Percentiles rank a stretch among this genome's conserved stretches.
phyloP scores from a whole-genome alignment of 2,113 vertebrate genomes.

The Pseudorhombus dupliciocellatus region DNA sequence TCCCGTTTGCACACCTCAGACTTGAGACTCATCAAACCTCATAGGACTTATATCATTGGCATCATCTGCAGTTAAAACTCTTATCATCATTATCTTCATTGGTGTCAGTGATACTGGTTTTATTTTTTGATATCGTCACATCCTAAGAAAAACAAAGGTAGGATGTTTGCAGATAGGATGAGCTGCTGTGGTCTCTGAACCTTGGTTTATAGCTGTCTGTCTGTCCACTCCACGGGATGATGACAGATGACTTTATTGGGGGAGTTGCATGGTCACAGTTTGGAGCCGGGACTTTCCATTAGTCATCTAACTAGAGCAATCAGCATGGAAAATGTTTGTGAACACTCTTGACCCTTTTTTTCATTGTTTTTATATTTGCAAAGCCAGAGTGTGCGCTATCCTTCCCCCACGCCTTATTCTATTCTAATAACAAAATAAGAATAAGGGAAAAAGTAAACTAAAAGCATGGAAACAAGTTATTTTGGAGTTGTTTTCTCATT shows the following conservation, averaged over 20 bases:
- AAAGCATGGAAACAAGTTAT: conserved; percentile 38
- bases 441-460: conserved; percentile 7
- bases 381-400: conserved; percentile 28
- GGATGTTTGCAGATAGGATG: conserved; percentile 61
- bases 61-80: conserved; percentile 37
- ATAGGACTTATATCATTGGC: conserved; percentile 43
- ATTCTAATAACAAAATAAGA: conserved; percentile 30
- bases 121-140: conserved; percentile 33
- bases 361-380: conserved; percentile 61
- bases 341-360: conserved; percentile 58
- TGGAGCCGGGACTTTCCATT: conserved; percentile 79
- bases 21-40: conserved; percentile 52
- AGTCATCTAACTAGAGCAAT: conserved; percentile 78
- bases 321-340: conserved; percentile 73
- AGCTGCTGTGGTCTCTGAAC: conserved; percentile 65
- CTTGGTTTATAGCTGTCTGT: conserved; percentile 77
- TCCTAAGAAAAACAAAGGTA: conserved; percentile 39
- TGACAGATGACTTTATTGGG: conserved; percentile 81
- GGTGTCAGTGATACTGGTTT: conserved; percentile 43
- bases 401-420: conserved; percentile 37
- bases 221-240: conserved; percentile 66
- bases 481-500: conserved; percentile 40
- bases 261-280: conserved; percentile 69
- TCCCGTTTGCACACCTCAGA: conserved; percentile 55
- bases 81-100: conserved; percentile 53